phyloP scores from a whole-genome alignment of 2,113 vertebrate species.

The Corythornis vintsioides region DNA sequence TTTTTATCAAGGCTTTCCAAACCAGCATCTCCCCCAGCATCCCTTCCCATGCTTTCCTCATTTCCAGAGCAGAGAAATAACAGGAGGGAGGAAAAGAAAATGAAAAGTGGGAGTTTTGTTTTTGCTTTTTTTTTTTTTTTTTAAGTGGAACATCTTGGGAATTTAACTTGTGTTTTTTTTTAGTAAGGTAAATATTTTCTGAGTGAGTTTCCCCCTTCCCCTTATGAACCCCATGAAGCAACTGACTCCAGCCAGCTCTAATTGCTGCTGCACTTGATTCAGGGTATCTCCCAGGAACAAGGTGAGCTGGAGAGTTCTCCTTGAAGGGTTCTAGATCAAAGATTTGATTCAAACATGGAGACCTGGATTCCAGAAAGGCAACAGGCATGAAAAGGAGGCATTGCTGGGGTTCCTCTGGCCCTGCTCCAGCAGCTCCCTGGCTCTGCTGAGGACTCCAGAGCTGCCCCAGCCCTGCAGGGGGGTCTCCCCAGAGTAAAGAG shows the following conservation, averaged over 20 bases:
- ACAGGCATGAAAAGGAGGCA: background rate
- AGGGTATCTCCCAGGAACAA: background rate
- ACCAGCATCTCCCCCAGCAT: background rate
- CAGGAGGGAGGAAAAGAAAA: background rate
- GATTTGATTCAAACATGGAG: background rate
- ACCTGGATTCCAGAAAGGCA: background rate
- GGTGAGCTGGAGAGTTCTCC: background rate
- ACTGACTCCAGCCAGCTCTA: background rate
- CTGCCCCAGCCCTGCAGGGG: background rate
- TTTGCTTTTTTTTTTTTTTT: background rate
- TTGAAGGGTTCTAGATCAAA: background rate
- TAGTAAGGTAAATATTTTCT: background rate
- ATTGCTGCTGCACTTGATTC: background rate
- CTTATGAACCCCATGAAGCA: background rate
- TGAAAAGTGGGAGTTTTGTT: background rate
- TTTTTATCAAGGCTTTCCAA: background rate
- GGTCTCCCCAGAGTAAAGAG: background rate
- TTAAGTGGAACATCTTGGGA: background rate
- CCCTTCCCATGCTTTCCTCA: background rate
- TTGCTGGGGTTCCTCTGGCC: too few species aligned
- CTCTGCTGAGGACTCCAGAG: background rate
- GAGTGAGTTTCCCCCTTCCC: fast-evolving
- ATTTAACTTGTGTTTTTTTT: background rate
- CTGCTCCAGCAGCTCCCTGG: too few species aligned
- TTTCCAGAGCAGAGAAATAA: background rate